phyloP scores from a whole-genome alignment of 1,140 invertebrate species.

The Heterodera carotae region DNA sequence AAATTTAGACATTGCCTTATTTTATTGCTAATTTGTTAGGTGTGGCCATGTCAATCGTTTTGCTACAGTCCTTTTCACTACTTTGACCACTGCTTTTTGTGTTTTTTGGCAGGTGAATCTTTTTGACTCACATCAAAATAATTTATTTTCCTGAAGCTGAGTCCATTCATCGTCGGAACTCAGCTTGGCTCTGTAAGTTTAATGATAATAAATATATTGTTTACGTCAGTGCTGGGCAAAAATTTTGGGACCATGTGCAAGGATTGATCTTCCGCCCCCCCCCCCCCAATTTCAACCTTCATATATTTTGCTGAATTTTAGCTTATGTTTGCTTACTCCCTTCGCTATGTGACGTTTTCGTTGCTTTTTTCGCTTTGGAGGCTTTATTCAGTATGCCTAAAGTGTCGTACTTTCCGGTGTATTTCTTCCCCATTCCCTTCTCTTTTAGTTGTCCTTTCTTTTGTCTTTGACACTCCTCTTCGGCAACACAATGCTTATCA shows the following conservation, averaged over 20 bases:
- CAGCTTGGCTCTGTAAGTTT: slow-evolving; percentile 48
- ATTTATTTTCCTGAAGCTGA: slow-evolving; percentile 53
- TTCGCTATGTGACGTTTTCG: slow-evolving; percentile 55
- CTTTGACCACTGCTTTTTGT: slow-evolving; percentile 23
- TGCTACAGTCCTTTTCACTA: not conserved
- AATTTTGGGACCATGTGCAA: too few species aligned
- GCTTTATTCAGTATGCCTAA: slow-evolving; percentile 54
- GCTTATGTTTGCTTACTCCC: slow-evolving; percentile 25
- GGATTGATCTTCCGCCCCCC: too few species aligned
- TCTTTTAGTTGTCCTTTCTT: slow-evolving; percentile 52
- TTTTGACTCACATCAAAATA: slow-evolving; percentile 7
- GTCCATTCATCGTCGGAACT: slow-evolving; percentile 52
- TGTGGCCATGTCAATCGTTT: not conserved
- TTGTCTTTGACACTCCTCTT: slow-evolving; percentile 69
- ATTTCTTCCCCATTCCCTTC: slow-evolving; percentile 58
- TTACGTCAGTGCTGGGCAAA: too few species aligned
- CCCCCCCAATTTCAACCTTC: slow-evolving; percentile 44
- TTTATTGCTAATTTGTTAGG: not conserved
- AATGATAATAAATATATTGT: too few species aligned
- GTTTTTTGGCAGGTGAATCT: slow-evolving; percentile 26
- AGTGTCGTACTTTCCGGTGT: too few species aligned
- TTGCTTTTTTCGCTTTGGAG: slow-evolving; percentile 41
- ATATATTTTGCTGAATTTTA: slow-evolving; percentile 14
- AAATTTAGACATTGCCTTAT: not conserved
- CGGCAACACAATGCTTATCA: slow-evolving; percentile 74